Evolutionary conservation across 1,140 invertebrate species (phyloP), one percentile per base, ranked within the genome.

Genomic region (Microplitis demolitor): DNA sequence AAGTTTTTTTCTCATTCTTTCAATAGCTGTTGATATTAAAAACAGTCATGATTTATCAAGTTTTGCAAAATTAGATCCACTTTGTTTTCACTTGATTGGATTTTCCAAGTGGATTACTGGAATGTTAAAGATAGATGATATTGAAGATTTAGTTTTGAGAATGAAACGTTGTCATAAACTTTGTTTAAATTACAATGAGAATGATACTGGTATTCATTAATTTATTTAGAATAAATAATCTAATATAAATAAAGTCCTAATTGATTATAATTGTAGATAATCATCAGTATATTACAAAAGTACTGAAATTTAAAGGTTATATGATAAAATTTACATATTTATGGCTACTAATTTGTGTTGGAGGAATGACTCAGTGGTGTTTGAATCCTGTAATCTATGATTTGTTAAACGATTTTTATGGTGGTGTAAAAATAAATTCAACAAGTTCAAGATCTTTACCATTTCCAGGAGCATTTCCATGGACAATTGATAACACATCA

Each of bases 41-140:
- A 69, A 72, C 61, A 68, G 13, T 9, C 60, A 54, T 3, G 64
- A 78, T 56, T 16, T 78, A 5, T 53, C 73, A 51, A 64, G 45
- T 58, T 69, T 78, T 14, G 74, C 77, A 4, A 58, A 69, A 4
- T 62, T 78, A 1, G 71, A 72, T 24, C 53, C 66, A n/a, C n/a
- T 79, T 5, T 53, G 72, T 16, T 71, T 79, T 66, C 77, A 79
- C 4, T 24, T 51, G 1, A 56, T 58, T 9, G 77, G 77, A 3
- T 61, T 77, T 11, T 11, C 78, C n/a, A 81, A 81, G 69, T 81
- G 78, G 77, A 72, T 68, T 24, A 78, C 76, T 58, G 78, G 71
- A 14, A 73, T 78, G 58, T 58, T 35, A 31, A 73, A 68, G n/a
- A 37, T 60, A n/a, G 54, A 34, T 9, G 33, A 69, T 3, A 70